Percentiles rank a stretch among this genome's conserved stretches.
Evolutionary conservation across 2,113 vertebrate species (phyloP).

Genomic region (Laterallus jamaicensis): DNA sequence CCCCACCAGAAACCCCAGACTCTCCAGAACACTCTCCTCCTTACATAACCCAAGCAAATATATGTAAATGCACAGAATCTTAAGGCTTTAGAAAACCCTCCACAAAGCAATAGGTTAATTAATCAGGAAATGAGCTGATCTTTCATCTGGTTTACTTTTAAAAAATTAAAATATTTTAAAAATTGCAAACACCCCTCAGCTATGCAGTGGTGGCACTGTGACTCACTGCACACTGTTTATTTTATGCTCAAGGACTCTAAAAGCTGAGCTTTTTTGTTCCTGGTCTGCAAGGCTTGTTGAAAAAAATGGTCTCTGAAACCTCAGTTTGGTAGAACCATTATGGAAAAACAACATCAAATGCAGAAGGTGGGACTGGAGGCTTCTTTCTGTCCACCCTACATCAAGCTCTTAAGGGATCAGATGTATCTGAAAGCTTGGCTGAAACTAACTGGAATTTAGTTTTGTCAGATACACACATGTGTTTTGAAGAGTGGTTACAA

Average conservation of each 20-base stretch:
- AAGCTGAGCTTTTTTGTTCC: not conserved
- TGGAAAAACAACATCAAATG: not conserved
- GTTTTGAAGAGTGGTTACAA: not conserved
- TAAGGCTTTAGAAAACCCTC: not conserved
- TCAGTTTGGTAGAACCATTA: not conserved
- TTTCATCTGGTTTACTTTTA: not conserved
- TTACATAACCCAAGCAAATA: not conserved
- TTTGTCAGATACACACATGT: not conserved
- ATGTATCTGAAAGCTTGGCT: not conserved
- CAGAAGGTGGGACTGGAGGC: not conserved
- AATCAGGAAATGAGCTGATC: not conserved
- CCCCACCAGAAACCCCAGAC: not conserved
- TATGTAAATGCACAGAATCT: not conserved
- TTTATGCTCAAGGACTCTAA: not conserved
- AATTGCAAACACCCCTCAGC: not conserved
- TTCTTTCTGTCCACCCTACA: not conserved
- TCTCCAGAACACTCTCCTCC: not conserved
- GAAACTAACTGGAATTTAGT: not conserved
- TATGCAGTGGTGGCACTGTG: not conserved
- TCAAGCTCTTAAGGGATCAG: not conserved
- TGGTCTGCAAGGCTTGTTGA: not conserved
- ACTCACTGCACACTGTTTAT: not conserved
- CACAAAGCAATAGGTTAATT: not conserved
- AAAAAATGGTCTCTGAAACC: not conserved
- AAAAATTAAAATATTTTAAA: not conserved